phyloP scores from a whole-genome alignment of 2,797 vertebrate genomes.

The Nasua narica region DNA sequence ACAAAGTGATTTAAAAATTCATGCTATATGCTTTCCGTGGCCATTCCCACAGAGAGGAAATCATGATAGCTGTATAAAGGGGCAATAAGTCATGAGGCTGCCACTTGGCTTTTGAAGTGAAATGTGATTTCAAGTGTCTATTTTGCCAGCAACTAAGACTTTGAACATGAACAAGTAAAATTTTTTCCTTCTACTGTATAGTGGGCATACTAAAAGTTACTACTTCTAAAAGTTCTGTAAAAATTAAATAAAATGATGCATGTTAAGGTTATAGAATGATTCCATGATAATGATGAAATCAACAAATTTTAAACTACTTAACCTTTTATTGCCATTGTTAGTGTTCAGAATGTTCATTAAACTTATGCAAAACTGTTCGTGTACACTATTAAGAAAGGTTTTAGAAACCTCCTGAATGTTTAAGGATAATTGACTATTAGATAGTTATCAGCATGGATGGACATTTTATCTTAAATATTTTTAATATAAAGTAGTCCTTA shows the following conservation, averaged over 20 bases:
- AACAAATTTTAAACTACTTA: not conserved
- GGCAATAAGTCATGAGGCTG: not conserved
- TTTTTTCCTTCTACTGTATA: not conserved
- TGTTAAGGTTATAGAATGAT: not conserved
- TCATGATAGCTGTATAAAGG: not conserved
- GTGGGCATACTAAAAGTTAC: not conserved
- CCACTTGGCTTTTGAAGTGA: not conserved
- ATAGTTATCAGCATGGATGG: accelerated
- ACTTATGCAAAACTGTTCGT: not conserved
- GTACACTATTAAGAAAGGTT: not conserved
- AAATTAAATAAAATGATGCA: not conserved
- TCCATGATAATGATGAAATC: not conserved
- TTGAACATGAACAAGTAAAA: not conserved
- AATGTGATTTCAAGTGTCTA: not conserved
- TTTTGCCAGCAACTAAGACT: not conserved
- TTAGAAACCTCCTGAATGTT: not conserved
- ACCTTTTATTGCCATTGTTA: not conserved
- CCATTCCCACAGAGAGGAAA: not conserved
- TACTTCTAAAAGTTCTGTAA: not conserved
- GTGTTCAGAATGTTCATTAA: not conserved
- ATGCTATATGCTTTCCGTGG: not conserved
- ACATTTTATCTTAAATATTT: not conserved
- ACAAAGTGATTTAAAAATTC: not conserved
- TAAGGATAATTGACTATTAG: not conserved
- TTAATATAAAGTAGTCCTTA: not conserved